Conservation (phyloP, 2,113 vertebrate genomes). For the Brachyistius frenatus region DNA sequence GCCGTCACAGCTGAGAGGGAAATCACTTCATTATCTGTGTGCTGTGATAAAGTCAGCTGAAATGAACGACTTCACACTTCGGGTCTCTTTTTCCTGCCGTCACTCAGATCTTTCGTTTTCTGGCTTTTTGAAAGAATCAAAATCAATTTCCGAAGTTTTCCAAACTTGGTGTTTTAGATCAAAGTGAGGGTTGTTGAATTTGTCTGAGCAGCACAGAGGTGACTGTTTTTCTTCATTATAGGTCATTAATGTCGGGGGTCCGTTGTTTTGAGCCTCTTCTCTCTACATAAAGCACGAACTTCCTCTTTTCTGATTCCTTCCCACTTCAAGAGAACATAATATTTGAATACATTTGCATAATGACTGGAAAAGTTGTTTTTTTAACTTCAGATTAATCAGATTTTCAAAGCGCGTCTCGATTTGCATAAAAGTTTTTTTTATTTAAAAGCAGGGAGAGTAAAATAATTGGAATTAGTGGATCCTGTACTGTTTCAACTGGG, state of each 20-base stretch:
- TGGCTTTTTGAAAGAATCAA: too few relatives aligned
- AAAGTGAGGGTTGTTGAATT: too few relatives aligned
- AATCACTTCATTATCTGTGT: too few relatives aligned
- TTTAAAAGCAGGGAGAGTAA: slow-evolving; percentile 63
- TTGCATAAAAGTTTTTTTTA: slow-evolving; percentile 62
- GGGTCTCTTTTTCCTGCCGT: too few relatives aligned
- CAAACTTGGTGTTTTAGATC: too few relatives aligned
- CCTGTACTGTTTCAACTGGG: slow-evolving; percentile 40
- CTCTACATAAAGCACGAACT: slow-evolving; percentile 39
- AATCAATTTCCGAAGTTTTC: too few relatives aligned
- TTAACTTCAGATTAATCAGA: slow-evolving; percentile 50
- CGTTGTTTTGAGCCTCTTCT: slow-evolving; percentile 27
- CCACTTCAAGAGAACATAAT: slow-evolving; percentile 38
- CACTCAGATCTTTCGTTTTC: too few relatives aligned
- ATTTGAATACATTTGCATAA: slow-evolving; percentile 68
- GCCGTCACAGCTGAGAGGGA: too few relatives aligned
- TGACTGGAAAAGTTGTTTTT: slow-evolving; percentile 37
- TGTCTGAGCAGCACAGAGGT: too few relatives aligned
- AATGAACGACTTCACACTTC: too few relatives aligned
- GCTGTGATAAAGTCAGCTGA: too few relatives aligned
- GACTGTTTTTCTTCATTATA: neutral
- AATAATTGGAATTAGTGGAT: slow-evolving; percentile 68
- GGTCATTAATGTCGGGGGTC: neutral
- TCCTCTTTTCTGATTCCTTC: slow-evolving; percentile 37
- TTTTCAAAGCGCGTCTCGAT: slow-evolving; percentile 46